These are phyloP conservation scores for Camponotus fellah DNA, from an alignment of 2,888 invertebrate genomes.

Conservation along the genomic window DNA sequence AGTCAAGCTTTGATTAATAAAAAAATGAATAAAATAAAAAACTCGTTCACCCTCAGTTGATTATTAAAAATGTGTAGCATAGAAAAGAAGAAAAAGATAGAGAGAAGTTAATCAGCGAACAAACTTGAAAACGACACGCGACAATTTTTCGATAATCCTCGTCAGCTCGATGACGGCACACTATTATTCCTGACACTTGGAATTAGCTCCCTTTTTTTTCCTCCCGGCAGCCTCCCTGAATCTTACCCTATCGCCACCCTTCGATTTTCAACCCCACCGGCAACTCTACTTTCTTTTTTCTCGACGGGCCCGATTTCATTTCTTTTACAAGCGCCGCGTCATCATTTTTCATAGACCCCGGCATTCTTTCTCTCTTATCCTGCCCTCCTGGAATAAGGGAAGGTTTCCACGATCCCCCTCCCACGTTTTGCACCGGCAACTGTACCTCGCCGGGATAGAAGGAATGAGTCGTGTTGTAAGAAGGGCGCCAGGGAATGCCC, in stretches of 20 bases:
- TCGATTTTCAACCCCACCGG: conserved; percentile 69
- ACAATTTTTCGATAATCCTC: conserved; percentile 54
- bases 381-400: conserved; percentile 63
- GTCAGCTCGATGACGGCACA: conserved; percentile 43
- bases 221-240: conserved; percentile 61
- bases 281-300: conserved; percentile 56
- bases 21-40: conserved; percentile 2
- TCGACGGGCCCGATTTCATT: conserved; percentile 83
- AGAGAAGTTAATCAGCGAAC: conserved; percentile 41
- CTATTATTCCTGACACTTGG: conserved; percentile 68
- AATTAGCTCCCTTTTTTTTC: conserved; percentile 71
- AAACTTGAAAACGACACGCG: conserved; percentile 56
- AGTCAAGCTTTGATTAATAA: not conserved
- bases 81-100: not conserved
- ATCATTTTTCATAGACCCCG: conserved; percentile 85
- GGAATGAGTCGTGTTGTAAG: conserved; percentile 53
- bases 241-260: conserved; percentile 56
- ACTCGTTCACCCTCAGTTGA: not conserved
- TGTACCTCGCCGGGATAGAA: conserved; percentile 44
- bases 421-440: conserved; percentile 72
- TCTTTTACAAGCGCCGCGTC: conserved; percentile 84
- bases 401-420: conserved; percentile 71
- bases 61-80: conserved; percentile 37
- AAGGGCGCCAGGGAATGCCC: conserved; percentile 62
- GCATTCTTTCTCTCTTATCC: conserved; percentile 46